Percentiles rank a stretch among this genome's conserved stretches.
These are phyloP conservation scores for Mycalesis mineus DNA, from an alignment of 2,888 invertebrate species.

Conservation along the genomic window DNA sequence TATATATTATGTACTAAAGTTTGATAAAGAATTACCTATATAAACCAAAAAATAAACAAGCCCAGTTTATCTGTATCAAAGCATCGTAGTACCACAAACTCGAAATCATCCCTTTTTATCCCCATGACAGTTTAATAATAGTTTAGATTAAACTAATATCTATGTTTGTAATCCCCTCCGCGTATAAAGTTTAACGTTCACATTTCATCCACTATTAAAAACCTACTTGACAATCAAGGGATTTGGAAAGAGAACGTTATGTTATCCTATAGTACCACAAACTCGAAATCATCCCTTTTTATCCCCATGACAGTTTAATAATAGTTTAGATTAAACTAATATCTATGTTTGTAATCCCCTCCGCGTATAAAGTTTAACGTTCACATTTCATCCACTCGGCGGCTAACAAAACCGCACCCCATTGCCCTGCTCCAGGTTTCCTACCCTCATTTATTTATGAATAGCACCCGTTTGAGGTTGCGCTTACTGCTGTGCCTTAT, in stretches of 20 bases:
- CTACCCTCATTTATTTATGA: conserved; percentile 17
- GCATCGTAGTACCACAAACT: too few species aligned
- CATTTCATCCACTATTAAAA: conserved; percentile 14
- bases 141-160: not conserved
- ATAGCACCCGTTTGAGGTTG: conserved; percentile 4
- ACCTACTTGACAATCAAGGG: too few species aligned
- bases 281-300: too few species aligned
- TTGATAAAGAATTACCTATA: too few species aligned
- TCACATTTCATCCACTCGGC: conserved; percentile 15
- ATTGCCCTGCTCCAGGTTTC: conserved; percentile 17
- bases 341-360: not conserved
- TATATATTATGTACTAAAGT: too few species aligned
- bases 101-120: too few species aligned
- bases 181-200: not conserved
- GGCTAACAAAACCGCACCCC: conserved; percentile 13
- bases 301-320: too few species aligned
- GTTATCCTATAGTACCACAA: too few species aligned
- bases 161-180: not conserved
- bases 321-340: not conserved
- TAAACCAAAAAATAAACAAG: too few species aligned
- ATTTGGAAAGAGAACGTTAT: too few species aligned
- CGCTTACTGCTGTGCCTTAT: not conserved
- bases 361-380: not conserved
- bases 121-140: too few species aligned
- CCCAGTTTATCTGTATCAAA: too few species aligned